Evolutionary conservation across 2,888 invertebrate species (phyloP).

Genomic region (Stomorhina lunata): DNA sequence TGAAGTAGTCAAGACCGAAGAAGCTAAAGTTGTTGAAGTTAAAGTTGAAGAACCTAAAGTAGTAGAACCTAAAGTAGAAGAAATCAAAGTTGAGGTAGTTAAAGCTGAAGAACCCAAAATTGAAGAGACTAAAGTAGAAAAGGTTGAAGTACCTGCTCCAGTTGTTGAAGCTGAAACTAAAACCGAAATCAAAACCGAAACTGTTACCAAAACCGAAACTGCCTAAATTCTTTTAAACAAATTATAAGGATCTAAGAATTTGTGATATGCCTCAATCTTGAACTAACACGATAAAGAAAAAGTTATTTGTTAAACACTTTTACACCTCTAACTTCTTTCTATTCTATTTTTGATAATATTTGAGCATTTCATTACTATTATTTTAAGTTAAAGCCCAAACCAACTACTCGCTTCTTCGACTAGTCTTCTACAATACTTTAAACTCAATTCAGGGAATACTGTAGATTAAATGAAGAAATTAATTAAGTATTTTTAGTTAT

Average conservation of each 20-base stretch:
- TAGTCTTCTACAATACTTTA: not conserved
- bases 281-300: constrained; percentile 10
- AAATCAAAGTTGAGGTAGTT: not conserved
- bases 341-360: not conserved
- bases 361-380: constrained; percentile 9
- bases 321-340: not conserved
- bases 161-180: not conserved
- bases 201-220: not conserved
- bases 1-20: not conserved
- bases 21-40: not conserved
- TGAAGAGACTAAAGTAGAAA: not conserved
- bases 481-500: constrained; percentile 1
- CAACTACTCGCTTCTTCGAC: not conserved
- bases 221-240: not conserved
- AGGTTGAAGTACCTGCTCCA: not conserved
- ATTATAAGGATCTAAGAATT: not conserved
- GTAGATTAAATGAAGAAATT: not conserved
- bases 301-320: not conserved
- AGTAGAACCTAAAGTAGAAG: not conserved
- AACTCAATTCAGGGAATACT: constrained; percentile 3
- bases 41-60: not conserved
- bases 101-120: not conserved
- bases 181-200: not conserved
- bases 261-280: constrained; percentile 36
- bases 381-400: not conserved